Base-by-base conservation (phyloP, 2,797 vertebrate genomes). In the Halcyon chelicuti region DNA sequence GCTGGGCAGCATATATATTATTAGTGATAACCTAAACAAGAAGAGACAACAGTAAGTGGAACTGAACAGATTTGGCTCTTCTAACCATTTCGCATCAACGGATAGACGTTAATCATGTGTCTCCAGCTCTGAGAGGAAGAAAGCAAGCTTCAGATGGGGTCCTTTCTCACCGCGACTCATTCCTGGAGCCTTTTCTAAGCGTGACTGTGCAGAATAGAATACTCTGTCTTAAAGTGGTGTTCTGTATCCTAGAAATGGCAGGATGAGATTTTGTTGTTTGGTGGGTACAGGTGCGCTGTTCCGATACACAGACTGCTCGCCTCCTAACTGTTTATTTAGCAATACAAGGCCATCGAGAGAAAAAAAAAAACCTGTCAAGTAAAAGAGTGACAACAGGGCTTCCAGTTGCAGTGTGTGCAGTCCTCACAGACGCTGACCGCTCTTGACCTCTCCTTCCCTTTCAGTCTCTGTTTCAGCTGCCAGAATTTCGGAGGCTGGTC, bases 391-490 rank as follows among this genome's bases (percentile, higher is more conserved):
- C n/a, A n/a, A 1, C 0, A 4, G 21, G 15, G 31, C 18, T 4
- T 46, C 25, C 20, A 5, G 22, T 5, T 35, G 42, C 26, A 37
- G 23, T 4, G 58, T 62, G 55, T 51, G 15, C 18, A 3, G 1
- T 44, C 46, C 20, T 26, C 23, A 1, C 18, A 29, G 66, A 2
- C 16, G 15, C 23, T 84, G 80, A 79, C 62, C 5, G 1, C 5
- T 75, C 28, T 67, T 82, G 47, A 10, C 86, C 47, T 94, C 18
- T 94, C 39, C 81, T 77, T 62, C 90, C 72, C 29, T 98, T 97
- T 68, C 97, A 99, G 99, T 99, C 99, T 29, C 98, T 99, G 58
- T 99, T 99, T 97, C 99, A 99, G 95, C 97, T 99, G 96, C 99
- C 99, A 8, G 98, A 99, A 74, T 99, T 99, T 95, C 98, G 99